Base-by-base conservation (phyloP, 2,888 invertebrate genomes). In the Aricia artaxerxes region DNA sequence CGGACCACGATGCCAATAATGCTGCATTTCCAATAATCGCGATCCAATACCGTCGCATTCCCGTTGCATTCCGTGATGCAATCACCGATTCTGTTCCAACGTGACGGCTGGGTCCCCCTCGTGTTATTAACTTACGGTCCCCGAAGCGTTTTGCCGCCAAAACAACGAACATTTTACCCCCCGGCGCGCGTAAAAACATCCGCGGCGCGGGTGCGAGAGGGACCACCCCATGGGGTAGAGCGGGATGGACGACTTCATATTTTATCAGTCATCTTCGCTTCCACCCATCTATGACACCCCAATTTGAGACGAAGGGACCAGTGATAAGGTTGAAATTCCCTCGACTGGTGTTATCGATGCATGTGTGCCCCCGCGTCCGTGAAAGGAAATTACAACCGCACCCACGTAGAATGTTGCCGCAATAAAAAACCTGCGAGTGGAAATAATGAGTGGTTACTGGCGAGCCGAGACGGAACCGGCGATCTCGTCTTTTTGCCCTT, bases 321-420 rank as follows among this genome's bases (percentile, higher is more conserved):
- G 0, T 0, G 0, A 53, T 88, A 91, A 78, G 85, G 90, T 85
- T 79, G 80, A 84, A 82, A 87, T 84, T 88, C 24, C 81, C 69
- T 81, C 84, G 86, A 80, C 80, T 78, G 78, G 81, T 82, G 82
- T 81, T 80, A 73, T 83, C 87, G 93, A 92, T 91, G 93, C 94
- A 93, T 94, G 94, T 94, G 94, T 94, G 94, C 94, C 94, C 94
- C 94, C 93, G 93, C 93, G 90, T 94, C 93, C 92, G 94, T 94
- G 94, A 94, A 94, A 94, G 94, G 94, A 94, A 94, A 94, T 93
- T 94, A 94, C 94, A 94, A 94, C 94, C 94, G 94, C 94, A 94
- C 94, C 94, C 94, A 94, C 94, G 94, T 93, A 93, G 93, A 93
- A 93, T 93, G 93, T 93, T 93, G 93, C 92, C 88, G 91, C 92